Evolutionary conservation across 2,888 invertebrate genomes (phyloP), one percentile per base, ranked within the genome.

Genomic region (Entomobrya multifasciata): DNA sequence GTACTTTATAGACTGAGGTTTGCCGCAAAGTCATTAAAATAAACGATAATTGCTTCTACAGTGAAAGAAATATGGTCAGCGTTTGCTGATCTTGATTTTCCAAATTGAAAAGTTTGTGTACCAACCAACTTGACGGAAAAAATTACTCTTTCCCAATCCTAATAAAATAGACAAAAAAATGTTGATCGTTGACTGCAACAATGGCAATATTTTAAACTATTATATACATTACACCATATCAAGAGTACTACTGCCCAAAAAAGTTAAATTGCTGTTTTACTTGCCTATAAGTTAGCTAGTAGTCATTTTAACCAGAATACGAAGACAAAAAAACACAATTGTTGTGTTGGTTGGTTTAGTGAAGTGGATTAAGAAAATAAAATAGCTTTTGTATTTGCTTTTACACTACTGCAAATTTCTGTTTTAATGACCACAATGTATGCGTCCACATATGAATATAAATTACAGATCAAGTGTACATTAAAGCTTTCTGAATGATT

Each of bases 11-110:
- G 84, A 70, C 77, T 84, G 84, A 84, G 84, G 77, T 84, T 84
- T 84, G 84, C 84, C 84, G 84, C 84, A 78, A 3, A 47, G 78
- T 84, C 84, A 84, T 84, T 84, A 84, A 84, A 84, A 84, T 84
- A 84, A 84, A 84, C 84, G 84, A 84, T 84, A 84, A 84, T 84
- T 84, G 84, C 49, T 84, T 84, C 84, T 78, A 78, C 78, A 78
- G 84, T 84, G 78, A 84, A 84, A 47, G 77, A 84, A 84, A 78
- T 84, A 84, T 84, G 84, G 70, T 11, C 77, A 84, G 84, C 84
- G 84, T 84, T 84, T 78, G 84, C 84, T 84, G 84, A 84, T 84
- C 84, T 84, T 84, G 84, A 84, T 84, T 84, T 41, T 25, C 47
- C 41, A 84, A 84, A 84, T 84, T 84, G 84, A 84, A 84, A 83